Evolutionary conservation across 2,113 vertebrate genomes (phyloP).

Genomic region (Otus sunia): DNA sequence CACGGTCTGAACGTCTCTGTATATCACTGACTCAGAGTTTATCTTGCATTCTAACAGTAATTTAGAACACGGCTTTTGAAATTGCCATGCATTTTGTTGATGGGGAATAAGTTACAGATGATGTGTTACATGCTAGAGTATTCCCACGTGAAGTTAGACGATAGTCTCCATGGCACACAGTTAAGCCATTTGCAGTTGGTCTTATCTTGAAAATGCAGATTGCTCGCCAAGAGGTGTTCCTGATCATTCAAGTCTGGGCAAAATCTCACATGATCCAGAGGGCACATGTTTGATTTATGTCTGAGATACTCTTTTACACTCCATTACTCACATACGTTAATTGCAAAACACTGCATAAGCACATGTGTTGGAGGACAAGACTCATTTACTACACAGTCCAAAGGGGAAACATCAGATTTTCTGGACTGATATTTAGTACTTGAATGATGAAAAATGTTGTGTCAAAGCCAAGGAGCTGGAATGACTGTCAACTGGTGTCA

Average conservation of each 20-base stretch:
- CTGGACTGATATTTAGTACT: background rate
- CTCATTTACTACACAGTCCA: background rate
- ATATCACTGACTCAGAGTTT: background rate
- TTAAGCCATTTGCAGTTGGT: background rate
- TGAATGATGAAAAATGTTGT: background rate
- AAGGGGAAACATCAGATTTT: slow-evolving; percentile 2
- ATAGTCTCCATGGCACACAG: background rate
- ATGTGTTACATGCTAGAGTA: background rate
- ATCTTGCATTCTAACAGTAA: background rate
- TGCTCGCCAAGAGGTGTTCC: background rate
- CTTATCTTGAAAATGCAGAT: background rate
- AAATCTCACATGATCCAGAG: background rate
- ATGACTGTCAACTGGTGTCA: background rate
- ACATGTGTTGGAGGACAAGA: background rate
- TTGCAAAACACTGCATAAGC: background rate
- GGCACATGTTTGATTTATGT: background rate
- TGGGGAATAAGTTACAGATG: background rate
- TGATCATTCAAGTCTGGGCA: background rate
- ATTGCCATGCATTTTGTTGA: background rate
- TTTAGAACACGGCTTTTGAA: background rate
- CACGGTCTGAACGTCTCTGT: background rate
- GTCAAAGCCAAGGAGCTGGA: background rate
- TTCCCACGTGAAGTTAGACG: background rate
- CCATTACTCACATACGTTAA: background rate
- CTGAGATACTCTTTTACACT: background rate